Percentiles rank a stretch among this genome's conserved stretches.
Evolutionary conservation across 2,113 vertebrate genomes (phyloP).

Genomic region (Myocastor coypus): DNA sequence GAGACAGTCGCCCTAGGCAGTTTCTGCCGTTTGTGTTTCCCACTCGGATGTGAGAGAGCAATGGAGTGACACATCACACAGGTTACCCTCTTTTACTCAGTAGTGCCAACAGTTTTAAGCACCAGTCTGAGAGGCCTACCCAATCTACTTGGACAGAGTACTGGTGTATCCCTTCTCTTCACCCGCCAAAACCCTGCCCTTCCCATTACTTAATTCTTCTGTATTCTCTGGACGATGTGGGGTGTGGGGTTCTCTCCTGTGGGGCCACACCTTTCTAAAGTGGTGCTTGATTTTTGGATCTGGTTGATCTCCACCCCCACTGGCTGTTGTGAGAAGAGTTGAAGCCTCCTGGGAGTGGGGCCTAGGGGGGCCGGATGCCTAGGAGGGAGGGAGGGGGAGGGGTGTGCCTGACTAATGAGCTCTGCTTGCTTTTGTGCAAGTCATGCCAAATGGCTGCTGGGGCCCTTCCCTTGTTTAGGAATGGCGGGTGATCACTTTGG

Average conservation of each 20-base stretch:
- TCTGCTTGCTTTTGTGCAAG: conserved; percentile 79
- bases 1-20: neutral
- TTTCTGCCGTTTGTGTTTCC: conserved; percentile 22
- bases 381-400: conserved; percentile 66
- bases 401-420: conserved; percentile 76
- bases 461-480: conserved; percentile 64
- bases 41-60: neutral
- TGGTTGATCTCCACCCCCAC: conserved; percentile 61
- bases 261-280: conserved; percentile 64
- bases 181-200: conserved; percentile 20
- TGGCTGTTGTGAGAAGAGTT: conserved; percentile 65
- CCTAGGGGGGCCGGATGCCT: conserved; percentile 76
- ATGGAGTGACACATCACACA: neutral
- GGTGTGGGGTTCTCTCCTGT: conserved; percentile 31
- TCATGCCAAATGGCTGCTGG: conserved; percentile 71
- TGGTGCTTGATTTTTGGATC: conserved; percentile 62
- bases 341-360: conserved; percentile 69
- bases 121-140: conserved; percentile 29
- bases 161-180: conserved; percentile 5
- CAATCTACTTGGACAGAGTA: neutral
- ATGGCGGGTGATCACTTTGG: conserved; percentile 55
- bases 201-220: conserved; percentile 25
- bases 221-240: neutral
- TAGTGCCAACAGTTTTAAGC: conserved; percentile 34
- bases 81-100: neutral